Evolutionary conservation across 2,888 invertebrate species (phyloP).

Genomic region (Xestia xanthographa): DNA sequence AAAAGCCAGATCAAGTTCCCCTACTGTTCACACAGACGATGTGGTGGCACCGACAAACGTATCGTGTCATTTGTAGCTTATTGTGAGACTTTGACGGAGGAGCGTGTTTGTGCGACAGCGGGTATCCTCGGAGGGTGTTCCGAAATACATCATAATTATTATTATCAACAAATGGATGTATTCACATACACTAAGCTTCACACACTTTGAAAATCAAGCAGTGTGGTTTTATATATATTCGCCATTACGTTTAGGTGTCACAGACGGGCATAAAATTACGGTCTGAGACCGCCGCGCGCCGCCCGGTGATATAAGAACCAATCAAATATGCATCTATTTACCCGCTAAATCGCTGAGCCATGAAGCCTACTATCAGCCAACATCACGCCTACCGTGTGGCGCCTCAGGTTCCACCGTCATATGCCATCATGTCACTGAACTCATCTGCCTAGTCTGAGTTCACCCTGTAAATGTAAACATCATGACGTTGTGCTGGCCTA

Average conservation of each 20-base stretch:
- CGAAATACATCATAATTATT: background rate
- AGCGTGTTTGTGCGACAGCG: background rate
- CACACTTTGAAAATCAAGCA: background rate
- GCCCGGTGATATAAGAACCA: background rate
- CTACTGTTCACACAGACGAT: background rate
- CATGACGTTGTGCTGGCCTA: background rate
- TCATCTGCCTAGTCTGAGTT: background rate
- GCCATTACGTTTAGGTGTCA: background rate
- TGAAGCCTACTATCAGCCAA: too few relatives aligned
- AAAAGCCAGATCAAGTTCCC: background rate
- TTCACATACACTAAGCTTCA: background rate
- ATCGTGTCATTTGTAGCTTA: conserved; percentile 3
- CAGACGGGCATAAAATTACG: background rate
- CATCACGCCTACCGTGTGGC: background rate
- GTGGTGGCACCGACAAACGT: background rate
- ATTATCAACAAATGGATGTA: background rate
- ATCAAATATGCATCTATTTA: background rate
- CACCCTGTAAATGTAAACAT: background rate
- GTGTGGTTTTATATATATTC: background rate
- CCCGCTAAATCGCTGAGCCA: background rate
- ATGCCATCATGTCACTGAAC: background rate
- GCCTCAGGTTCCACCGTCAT: background rate
- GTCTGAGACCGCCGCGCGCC: background rate
- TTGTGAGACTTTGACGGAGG: conserved; percentile 13
- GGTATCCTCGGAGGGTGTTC: background rate